Percentiles rank a stretch among this genome's conserved stretches.
Evolutionary conservation across 92 coral and sea anemone species (phyloP).

Genomic region (Epizoanthus ramosus): DNA sequence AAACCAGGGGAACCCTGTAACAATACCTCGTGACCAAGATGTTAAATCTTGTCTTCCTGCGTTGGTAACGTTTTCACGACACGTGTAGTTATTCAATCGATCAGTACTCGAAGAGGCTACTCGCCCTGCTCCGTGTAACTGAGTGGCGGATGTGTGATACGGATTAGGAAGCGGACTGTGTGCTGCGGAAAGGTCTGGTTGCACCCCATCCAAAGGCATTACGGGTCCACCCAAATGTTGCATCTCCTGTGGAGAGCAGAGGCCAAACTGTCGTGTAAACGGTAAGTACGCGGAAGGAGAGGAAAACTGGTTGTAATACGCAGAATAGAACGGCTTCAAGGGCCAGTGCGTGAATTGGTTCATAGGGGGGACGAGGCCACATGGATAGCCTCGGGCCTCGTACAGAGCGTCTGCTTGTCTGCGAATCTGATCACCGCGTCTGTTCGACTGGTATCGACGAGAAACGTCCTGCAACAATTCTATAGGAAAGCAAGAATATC

Average conservation of each 20-base stretch:
- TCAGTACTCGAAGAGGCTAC: not conserved
- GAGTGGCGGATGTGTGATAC: not conserved
- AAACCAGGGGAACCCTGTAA: too few species aligned
- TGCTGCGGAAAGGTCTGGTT: not conserved
- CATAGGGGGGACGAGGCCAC: not conserved
- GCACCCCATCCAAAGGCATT: constrained; percentile 1
- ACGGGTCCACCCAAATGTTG: not conserved
- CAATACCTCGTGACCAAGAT: constrained; percentile 2
- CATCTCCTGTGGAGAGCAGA: not conserved
- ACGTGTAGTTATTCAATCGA: not conserved
- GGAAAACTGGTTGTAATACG: not conserved
- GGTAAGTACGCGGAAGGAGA: not conserved
- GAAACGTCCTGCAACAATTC: constrained; percentile 31
- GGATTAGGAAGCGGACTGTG: not conserved
- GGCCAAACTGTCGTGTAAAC: not conserved
- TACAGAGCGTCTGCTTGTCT: not conserved
- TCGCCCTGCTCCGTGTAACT: not conserved
- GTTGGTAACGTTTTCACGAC: not conserved
- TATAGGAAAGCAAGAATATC: not conserved
- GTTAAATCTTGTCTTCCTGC: not conserved
- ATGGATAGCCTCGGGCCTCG: not conserved
- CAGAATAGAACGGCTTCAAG: not conserved
- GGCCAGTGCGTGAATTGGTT: constrained; percentile 17
- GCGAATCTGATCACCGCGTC: not conserved
- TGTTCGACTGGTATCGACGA: constrained; percentile 25